These are phyloP conservation scores for Strix aluco DNA, from an alignment of 2,113 vertebrate genomes.

Conservation along the genomic window DNA sequence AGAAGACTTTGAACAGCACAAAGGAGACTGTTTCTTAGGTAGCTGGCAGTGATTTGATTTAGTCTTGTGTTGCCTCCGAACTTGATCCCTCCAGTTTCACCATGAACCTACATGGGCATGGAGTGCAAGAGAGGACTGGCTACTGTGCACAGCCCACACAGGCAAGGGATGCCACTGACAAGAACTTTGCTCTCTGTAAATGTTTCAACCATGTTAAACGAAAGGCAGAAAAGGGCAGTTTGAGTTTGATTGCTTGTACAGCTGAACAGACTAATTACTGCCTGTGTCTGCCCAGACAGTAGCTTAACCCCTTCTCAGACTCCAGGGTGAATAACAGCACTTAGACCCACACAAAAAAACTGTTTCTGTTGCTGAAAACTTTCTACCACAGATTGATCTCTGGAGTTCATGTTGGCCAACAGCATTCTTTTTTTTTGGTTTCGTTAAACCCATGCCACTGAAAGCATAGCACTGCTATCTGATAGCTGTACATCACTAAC, in stretches of 20 bases:
- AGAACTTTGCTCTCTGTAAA: not conserved
- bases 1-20: not conserved
- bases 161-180: accelerated
- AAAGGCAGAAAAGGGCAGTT: not conserved
- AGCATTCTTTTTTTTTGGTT: not conserved
- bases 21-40: not conserved
- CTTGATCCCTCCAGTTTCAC: not conserved
- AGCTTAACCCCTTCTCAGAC: not conserved
- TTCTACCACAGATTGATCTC: not conserved
- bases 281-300: not conserved
- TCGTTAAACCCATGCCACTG: not conserved
- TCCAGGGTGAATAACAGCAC: not conserved
- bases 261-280: not conserved
- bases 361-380: not conserved
- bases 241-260: not conserved
- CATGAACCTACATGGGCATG: accelerated
- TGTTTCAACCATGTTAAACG: not conserved
- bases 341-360: too few relatives aligned
- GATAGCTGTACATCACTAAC: not conserved
- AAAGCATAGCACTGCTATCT: not conserved
- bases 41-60: not conserved
- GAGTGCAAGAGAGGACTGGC: not conserved
- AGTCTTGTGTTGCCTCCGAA: not conserved
- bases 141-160: not conserved
- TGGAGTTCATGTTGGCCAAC: not conserved